These are phyloP conservation scores for Molossus molossus DNA, from an alignment of 2,797 vertebrate genomes.

Conservation along the genomic window DNA sequence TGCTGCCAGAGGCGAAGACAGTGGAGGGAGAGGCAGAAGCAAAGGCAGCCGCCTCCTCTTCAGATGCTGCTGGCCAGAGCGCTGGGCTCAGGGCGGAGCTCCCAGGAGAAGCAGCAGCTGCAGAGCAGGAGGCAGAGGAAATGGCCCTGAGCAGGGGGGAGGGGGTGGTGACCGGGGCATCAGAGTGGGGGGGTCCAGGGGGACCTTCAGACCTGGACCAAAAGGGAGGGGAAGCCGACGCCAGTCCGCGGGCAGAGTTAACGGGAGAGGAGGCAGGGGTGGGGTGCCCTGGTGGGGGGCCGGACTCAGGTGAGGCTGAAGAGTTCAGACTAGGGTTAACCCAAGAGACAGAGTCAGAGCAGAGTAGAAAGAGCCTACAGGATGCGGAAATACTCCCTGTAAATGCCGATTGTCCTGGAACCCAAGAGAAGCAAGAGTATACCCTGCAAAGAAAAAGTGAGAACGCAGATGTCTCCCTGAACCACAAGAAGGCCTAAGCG, in stretches of 20 bases:
- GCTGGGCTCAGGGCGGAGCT: background rate
- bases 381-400: rapidly evolving
- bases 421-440: background rate
- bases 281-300: rapidly evolving
- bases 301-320: rapidly evolving
- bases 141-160: background rate
- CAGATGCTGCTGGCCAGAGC: background rate
- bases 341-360: rapidly evolving
- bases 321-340: rapidly evolving
- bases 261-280: background rate
- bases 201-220: rapidly evolving
- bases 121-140: background rate
- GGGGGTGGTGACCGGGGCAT: background rate
- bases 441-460: background rate
- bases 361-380: rapidly evolving
- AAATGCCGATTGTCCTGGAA: background rate
- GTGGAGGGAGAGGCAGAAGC: background rate
- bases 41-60: background rate
- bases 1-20: background rate
- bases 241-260: rapidly evolving
- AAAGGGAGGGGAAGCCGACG: rapidly evolving
- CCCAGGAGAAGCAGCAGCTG: background rate
- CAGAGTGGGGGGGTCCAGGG: rapidly evolving
- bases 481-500: background rate
- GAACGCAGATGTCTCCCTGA: rapidly evolving